Conservation (phyloP, 1,140 invertebrate species). For the Scaptomyza montana region DNA sequence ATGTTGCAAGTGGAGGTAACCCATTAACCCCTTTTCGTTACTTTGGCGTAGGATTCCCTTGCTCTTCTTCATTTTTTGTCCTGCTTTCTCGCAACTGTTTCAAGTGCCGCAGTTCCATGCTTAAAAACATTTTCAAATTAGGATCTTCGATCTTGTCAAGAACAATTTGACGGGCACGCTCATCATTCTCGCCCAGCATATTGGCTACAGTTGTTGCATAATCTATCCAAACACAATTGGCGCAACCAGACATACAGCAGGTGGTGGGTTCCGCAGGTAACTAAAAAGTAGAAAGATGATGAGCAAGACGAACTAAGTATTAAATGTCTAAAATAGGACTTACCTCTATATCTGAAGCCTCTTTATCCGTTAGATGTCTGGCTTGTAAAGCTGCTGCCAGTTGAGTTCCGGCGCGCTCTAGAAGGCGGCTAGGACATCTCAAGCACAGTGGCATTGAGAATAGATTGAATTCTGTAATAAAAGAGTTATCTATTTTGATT, state of each 20-base stretch:
- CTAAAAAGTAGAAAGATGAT: conserved; percentile 21
- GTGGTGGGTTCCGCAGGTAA: conserved; percentile 89
- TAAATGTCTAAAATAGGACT: neutral
- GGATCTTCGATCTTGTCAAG: conserved; percentile 91
- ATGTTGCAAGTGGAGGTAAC: too few species aligned
- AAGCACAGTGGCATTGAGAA: conserved; percentile 87
- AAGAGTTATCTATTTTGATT: conserved; percentile 1
- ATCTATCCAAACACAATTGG: conserved; percentile 97
- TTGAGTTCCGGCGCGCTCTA: conserved; percentile 22
- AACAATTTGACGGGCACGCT: conserved; percentile 89
- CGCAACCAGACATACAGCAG: conserved; percentile 97
- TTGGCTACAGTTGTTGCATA: conserved; percentile 93
- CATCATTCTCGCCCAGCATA: conserved; percentile 88
- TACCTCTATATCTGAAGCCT: conserved; percentile 50
- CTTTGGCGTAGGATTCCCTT: conserved; percentile 13
- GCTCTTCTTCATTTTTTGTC: too few species aligned
- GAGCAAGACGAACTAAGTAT: neutral
- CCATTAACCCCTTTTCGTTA: neutral
- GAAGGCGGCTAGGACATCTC: conserved; percentile 88
- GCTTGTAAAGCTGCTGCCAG: conserved; percentile 12
- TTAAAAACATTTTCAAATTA: conserved; percentile 91
- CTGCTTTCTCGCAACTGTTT: conserved; percentile 38
- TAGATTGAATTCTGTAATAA: conserved; percentile 18
- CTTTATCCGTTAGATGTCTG: conserved; percentile 38
- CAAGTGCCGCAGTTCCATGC: conserved; percentile 88